Evolutionary conservation across 1,140 invertebrate genomes (phyloP), one percentile per base, ranked within the genome.

Genomic region (Dinothrombium tinctorium): DNA sequence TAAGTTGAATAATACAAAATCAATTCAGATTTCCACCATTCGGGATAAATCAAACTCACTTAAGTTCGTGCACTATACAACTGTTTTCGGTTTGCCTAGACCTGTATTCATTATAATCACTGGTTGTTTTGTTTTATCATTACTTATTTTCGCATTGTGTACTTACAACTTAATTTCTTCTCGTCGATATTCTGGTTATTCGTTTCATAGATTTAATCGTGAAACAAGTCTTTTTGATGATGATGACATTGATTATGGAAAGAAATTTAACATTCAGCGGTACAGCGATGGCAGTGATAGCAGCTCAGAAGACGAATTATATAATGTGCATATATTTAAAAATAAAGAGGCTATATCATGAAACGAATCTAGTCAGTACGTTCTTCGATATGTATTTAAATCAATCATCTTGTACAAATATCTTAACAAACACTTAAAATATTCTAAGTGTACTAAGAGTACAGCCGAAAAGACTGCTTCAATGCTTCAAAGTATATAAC

Each of bases 241-340:
- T 26, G 37, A 39, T 29, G 37, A 39, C 23, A 29, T 17, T 39
- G 37, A 17, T n/a, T 39, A 20, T 15, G 19, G 19, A 14, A 39
- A 39, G 15, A 21, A 21, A 17, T 9, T 9, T 4, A 17, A 17
- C 3, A 5, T 17, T 11, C 25, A 28, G 14, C 44, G 46, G n/a
- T 49, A 46, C 25, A 23, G 32, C 24, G 40, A 41, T 19, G 43
- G 38, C 33, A 36, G 17, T 21, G 44, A 43, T n/a, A 39, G 17
- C 12, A 35, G 37, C 12, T 49, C 47, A 22, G 47, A 49, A 44
- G 47, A 49, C 41, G 47, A 49, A 40, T 25, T 49, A 14, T 49
- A 49, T 40, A 49, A 49, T 39, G 45, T 44, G 9, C 45, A 46
- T 42, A 31, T 37, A 7, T 46, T 37, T 42, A 44, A 46, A 36